A percentile compares a stretch with the other conserved stretches of the same genome.
phyloP scores from a whole-genome alignment of 2,888 invertebrate genomes.

The Acanthoscelides obtectus region DNA sequence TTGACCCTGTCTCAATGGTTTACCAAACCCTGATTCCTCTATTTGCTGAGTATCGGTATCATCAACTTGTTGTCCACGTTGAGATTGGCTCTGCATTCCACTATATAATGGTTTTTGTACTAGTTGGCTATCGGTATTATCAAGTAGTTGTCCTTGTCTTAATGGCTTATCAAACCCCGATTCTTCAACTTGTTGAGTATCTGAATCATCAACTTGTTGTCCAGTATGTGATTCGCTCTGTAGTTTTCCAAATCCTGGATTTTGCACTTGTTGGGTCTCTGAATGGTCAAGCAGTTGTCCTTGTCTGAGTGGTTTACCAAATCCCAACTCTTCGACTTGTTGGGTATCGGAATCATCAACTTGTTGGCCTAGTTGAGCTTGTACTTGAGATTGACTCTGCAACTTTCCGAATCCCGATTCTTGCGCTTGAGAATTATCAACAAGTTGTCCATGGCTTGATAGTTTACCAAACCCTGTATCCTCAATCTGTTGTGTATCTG shows the following conservation, averaged over 20 bases:
- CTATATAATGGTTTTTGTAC: conserved; percentile 12
- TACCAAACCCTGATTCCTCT: conserved; percentile 12
- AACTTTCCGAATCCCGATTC: conserved; percentile 16
- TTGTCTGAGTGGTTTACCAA: conserved; percentile 6
- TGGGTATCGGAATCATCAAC: conserved; percentile 13
- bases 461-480: conserved; percentile 7
- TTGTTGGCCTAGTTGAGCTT: conserved; percentile 11
- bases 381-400: conserved; percentile 7
- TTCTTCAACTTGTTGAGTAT: conserved; percentile 14
- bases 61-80: conserved; percentile 6
- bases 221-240: conserved; percentile 5
- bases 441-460: conserved; percentile 1
- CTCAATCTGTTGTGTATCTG: conserved; percentile 25
- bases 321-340: conserved; percentile 6
- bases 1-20: conserved; percentile 7
- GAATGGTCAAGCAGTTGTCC: not conserved
- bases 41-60: conserved; percentile 10
- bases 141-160: conserved; percentile 1
- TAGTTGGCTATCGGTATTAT: conserved; percentile 20
- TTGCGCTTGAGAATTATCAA: conserved; percentile 10
- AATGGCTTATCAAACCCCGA: conserved; percentile 10
- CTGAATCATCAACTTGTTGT: conserved; percentile 13
- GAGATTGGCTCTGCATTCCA: conserved; percentile 8
- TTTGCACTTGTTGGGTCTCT: conserved; percentile 6
- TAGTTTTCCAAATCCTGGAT: conserved; percentile 5